These are phyloP conservation scores for Sepioteuthis lessoniana DNA, from an alignment of 2,888 invertebrate genomes.

Conservation along the genomic window DNA sequence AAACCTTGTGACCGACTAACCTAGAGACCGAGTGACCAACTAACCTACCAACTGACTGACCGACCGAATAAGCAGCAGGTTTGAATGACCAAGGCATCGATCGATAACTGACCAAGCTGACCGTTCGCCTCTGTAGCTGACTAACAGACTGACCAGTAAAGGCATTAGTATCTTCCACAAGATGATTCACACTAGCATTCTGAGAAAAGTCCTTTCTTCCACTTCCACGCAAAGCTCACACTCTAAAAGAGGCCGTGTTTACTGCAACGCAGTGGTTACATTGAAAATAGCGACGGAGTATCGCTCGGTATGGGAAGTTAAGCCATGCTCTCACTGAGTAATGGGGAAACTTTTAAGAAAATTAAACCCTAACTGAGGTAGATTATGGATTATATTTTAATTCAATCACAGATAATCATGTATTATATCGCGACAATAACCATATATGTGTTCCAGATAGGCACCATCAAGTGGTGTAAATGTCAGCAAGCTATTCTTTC, in stretches of 20 bases:
- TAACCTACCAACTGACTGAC: neutral
- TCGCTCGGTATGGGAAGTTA: neutral
- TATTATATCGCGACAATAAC: too few species aligned
- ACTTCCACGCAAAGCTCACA: neutral
- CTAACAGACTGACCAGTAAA: neutral
- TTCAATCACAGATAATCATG: too few species aligned
- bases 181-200: neutral
- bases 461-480: too few species aligned
- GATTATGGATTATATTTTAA: too few species aligned
- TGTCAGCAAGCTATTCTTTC: too few species aligned
- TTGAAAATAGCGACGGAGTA: neutral
- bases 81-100: neutral
- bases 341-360: neutral
- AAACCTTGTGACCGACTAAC: neutral
- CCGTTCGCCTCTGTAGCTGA: neutral
- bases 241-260: neutral
- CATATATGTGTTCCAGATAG: too few species aligned
- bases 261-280: neutral
- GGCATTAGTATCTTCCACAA: neutral
- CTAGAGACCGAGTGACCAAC: neutral
- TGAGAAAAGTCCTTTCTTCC: neutral
- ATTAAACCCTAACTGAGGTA: too few species aligned
- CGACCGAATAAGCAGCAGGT: neutral
- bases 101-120: slow-evolving; percentile 33
- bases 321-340: neutral